A percentile compares a stretch with the other conserved stretches of the same genome.
phyloP scores from a whole-genome alignment of 2,113 vertebrate species.

The Proteles cristata region DNA sequence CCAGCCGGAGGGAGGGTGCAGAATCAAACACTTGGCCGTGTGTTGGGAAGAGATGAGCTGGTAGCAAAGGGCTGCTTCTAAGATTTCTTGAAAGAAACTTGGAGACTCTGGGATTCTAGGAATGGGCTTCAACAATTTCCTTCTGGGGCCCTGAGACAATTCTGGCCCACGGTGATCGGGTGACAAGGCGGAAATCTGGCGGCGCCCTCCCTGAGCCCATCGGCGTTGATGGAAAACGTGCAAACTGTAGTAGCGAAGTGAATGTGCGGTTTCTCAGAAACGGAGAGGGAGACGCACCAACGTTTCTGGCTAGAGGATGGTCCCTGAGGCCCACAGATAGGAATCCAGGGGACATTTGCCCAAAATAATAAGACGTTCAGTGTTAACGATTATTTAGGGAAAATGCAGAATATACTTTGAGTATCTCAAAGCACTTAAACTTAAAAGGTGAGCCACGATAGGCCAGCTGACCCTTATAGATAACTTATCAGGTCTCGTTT shows the following conservation, averaged over 20 bases:
- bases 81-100: neutral
- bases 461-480: neutral
- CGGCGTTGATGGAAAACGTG: neutral
- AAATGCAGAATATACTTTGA: neutral
- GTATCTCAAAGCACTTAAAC: neutral
- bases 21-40: fast-evolving
- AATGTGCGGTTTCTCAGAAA: neutral
- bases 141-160: neutral
- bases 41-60: neutral
- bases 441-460: neutral
- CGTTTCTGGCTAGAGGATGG: too few species aligned
- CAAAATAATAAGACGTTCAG: neutral
- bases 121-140: neutral
- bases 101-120: neutral
- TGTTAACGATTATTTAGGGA: neutral
- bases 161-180: neutral
- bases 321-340: neutral
- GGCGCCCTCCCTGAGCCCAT: neutral
- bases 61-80: neutral
- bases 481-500: neutral
- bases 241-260: neutral
- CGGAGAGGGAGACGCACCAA: neutral
- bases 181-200: neutral
- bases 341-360: neutral
- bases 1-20: neutral